Base-by-base conservation (phyloP, 2,113 vertebrate species). In the Urocolius indicus region DNA sequence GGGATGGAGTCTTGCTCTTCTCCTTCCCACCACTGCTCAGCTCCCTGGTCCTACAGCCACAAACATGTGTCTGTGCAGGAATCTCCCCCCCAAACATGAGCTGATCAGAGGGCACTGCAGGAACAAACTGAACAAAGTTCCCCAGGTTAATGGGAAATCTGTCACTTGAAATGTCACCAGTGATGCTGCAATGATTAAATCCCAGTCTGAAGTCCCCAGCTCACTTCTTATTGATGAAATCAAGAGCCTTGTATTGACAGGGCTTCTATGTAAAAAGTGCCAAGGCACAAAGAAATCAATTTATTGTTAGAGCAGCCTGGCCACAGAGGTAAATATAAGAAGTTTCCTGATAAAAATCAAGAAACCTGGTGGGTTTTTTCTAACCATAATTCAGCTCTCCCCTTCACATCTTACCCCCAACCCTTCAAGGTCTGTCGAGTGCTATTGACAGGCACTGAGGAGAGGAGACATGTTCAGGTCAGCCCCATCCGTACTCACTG, bases 81-180 rank as follows among this genome's bases (percentile, higher is more conserved):
- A 45, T n/a, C 45, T 43, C 23, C 63, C 55, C 15, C 46, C 16
- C 4, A 16, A 21, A 38, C 27, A 12, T 14, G 3, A 67, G 49
- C 57, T 58, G 76, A 48, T 32, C 48, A 51, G 54, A 89, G 52
- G 87, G 61, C 59, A 67, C 34, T 0, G 2, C 32, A 18, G 83
- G 52, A 81, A 73, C 45, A 36, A 80, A 59, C 26, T 68, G 58
- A 84, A 59, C 24, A 32, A 73, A 82, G 45, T 17, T 83, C 29
- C 34, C 59, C 32, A 19, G 61, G 71, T 91, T 94, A 94, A 91
- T 63, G 36, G 79, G 68, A 90, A 94, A 95, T 68, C 89, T 93
- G 93, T 61, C 78, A 67, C 72, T 55, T 69, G 59, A 68, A 90
- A 91, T 73, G 49, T 88, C 69, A 89, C 72, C 72, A 29, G 84